Evolutionary conservation across 2,113 vertebrate species (phyloP).

Genomic region (Mustelus asterias): DNA sequence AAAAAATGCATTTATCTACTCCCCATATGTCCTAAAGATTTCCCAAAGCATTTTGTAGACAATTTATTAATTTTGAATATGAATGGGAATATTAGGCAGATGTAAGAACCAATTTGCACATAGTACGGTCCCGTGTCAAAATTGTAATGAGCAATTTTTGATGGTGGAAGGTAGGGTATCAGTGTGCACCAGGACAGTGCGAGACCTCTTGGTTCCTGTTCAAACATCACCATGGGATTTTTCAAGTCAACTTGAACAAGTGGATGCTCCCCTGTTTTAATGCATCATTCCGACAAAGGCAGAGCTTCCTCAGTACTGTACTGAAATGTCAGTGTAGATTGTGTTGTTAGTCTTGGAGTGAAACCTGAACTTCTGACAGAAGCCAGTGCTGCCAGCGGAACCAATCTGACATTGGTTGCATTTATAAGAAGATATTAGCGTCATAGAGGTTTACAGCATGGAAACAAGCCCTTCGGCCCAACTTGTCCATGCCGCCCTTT

Average conservation of each 20-base stretch:
- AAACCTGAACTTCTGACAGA: neutral
- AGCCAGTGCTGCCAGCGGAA: neutral
- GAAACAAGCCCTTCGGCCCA: too few species aligned
- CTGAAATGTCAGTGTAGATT: neutral
- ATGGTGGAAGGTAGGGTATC: neutral
- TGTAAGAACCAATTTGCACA: neutral
- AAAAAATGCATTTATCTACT: neutral
- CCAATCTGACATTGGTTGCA: neutral
- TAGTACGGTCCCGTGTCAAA: neutral
- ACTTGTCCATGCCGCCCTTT: too few species aligned
- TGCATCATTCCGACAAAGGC: neutral
- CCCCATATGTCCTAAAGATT: neutral
- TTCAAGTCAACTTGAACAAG: slow-evolving; percentile 50
- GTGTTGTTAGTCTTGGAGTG: neutral
- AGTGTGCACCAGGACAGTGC: neutral
- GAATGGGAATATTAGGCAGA: neutral
- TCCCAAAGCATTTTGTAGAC: neutral
- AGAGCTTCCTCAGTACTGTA: neutral
- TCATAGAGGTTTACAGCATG: too few species aligned
- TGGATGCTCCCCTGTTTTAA: neutral
- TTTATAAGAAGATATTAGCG: neutral
- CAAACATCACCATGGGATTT: neutral
- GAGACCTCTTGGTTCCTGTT: neutral
- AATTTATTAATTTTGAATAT: neutral
- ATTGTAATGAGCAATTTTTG: neutral